Evolutionary conservation across 2,113 vertebrate species (phyloP), one percentile per base, ranked within the genome.

Genomic region (Poeciliopsis occidentalis): DNA sequence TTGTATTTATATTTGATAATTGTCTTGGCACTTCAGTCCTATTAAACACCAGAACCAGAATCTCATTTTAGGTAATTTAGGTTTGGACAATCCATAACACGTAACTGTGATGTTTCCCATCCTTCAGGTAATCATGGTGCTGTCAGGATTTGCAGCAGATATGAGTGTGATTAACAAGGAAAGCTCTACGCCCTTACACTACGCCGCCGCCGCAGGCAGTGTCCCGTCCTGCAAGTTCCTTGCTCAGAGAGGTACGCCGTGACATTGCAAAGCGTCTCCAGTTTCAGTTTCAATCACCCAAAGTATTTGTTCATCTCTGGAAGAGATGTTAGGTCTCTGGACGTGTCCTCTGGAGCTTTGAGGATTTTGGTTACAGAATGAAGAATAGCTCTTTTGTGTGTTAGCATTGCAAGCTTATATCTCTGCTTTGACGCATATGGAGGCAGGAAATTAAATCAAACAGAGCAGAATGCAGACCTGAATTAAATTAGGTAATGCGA

Each of bases 221-320:
- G 78, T 93, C 30, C 94, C 94, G 47, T 98, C 97, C 88, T 99
- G 97, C 94, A 97, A 86, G 84, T 99, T 98, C 78, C 89, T 99
- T 88, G 95, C 95, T 79, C 98, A 98, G 88, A 95, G 98, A 98
- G 98, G 98, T 99, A 94, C 4, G 19, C 7, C 29, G 4, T 61
- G 13, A 64, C 39, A 30, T 2, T 26, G 29, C n/a, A 4, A 29
- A 2, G 31, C 5, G 32, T 71, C 63, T n/a, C 11, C n/a, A 29
- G 34, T 74, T 24, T 32, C 10, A 64, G 0, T 61, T 34, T 3
- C 37, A 29, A 15, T 61, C 1, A 54, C n/a, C 64, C 60, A 39
- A 11, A 51, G 34, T n/a, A 57, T 57, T 57, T 57, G 31, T 44
- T 41, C 24, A 19, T 13, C 1, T 6, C 3, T 29, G 60, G 10